Evolutionary conservation across 1,140 invertebrate species (phyloP).

Genomic region (Sycobia sp.): DNA sequence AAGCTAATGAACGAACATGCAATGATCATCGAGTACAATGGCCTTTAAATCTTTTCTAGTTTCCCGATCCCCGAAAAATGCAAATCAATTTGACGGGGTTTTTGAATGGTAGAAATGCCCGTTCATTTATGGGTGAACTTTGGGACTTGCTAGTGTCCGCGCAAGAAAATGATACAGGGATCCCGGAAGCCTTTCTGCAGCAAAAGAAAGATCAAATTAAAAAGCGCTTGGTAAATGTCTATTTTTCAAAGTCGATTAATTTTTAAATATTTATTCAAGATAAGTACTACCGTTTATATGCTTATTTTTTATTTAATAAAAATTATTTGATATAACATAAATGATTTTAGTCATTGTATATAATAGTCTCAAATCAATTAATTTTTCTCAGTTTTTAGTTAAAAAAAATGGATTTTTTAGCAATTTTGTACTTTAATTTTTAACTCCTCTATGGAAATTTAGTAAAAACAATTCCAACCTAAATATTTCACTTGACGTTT

Average conservation of each 20-base stretch:
- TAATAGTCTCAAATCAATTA: too few species aligned
- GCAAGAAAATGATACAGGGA: constrained; percentile 91
- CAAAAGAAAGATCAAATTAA: constrained; percentile 97
- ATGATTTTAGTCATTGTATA: too few species aligned
- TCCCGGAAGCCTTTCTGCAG: constrained; percentile 90
- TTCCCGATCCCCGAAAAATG: constrained; percentile 97
- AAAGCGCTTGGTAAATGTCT: constrained; percentile 71
- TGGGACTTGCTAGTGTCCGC: constrained; percentile 95
- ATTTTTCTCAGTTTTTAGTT: too few species aligned
- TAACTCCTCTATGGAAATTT: too few species aligned
- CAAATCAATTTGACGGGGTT: constrained; percentile 99
- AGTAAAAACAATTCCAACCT: too few species aligned
- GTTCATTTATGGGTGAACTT: constrained; percentile 95
- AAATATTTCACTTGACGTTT: too few species aligned
- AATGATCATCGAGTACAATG: constrained; percentile 13
- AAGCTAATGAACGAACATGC: not conserved
- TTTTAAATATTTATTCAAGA: not conserved
- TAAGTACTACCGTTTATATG: not conserved
- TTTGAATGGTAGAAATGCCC: constrained; percentile 95
- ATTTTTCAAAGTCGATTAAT: too few species aligned
- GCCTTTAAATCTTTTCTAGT: constrained; percentile 60
- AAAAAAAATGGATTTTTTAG: constrained; percentile 1
- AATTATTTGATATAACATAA: not conserved
- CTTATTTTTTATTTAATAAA: constrained; percentile 17
- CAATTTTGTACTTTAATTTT: too few species aligned